Base-by-base conservation (phyloP, 2,888 invertebrate species). In the Scrobipalpa atriplicella region DNA sequence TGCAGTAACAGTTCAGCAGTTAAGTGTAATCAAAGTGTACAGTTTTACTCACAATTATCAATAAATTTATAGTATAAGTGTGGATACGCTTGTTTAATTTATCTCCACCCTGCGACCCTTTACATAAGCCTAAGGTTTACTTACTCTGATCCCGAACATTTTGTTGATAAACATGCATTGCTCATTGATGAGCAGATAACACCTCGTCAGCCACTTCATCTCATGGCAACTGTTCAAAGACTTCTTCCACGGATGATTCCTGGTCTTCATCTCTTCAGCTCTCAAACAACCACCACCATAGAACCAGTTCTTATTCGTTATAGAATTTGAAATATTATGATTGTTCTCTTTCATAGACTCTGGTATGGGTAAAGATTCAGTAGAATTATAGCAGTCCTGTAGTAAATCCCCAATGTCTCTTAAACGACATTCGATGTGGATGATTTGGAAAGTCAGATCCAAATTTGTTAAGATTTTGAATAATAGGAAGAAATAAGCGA, bases 121-220 rank as follows among this genome's bases (percentile, higher is more conserved):
- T n/a, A n/a, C n/a, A n/a, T 3, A 29, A 29, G 5, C 5, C 29
- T 29, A 29, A 47, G 47, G 6, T n/a, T 2, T 21, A 70, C 85
- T 82, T 81, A 90, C 90, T 81, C 90, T 78, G 52, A 84, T 74
- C 68, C 90, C 90, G 73, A 79, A 89, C 79, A 88, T 84, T 71
- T 75, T 76, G 72, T 90, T 90, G 38, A 90, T 81, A 68, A 83
- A 89, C 7, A 71, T 75, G 6, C 83, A 81, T 78, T 89, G 90
- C 66, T 90, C 88, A 7, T 77, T 80, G 41, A 90, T 67, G 68
- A 86, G 70, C 62, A 90, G 73, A 68, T 90, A 90, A 71, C 87
- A 87, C 69, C 78, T 82, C 29, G 77, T 78, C 5, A 90, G 70
- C 66, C 72, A 77, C 68, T 82, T 80, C 8, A 86, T 73, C 70